A percentile compares a stretch with the other conserved stretches of the same genome.
phyloP scores from a whole-genome alignment of 2,797 vertebrate genomes.

The Alca torda region DNA sequence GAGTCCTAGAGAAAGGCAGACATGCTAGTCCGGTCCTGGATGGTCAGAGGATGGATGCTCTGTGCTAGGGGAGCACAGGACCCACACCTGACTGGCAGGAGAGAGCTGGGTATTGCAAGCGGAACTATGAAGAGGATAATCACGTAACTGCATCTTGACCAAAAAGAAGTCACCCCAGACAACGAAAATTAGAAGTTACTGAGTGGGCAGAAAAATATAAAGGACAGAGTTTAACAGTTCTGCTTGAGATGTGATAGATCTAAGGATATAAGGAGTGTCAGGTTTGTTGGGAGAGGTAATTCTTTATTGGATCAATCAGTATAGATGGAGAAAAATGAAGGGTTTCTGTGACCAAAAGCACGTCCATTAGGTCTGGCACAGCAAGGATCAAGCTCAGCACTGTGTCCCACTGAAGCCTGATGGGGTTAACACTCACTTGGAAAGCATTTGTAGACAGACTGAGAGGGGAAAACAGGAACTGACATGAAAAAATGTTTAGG shows the following conservation, averaged over 20 bases:
- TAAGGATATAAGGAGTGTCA: not conserved
- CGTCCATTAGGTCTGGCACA: not conserved
- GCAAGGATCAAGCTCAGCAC: not conserved
- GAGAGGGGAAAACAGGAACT: conserved; percentile 9
- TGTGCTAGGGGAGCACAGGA: not conserved
- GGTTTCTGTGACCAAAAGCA: not conserved
- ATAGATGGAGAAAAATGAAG: not conserved
- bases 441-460: not conserved
- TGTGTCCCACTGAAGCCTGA: not conserved
- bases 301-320: not conserved
- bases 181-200: not conserved
- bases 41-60: not conserved
- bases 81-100: not conserved
- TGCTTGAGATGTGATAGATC: not conserved
- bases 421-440: conserved; percentile 2
- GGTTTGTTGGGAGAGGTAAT: not conserved
- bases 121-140: not conserved
- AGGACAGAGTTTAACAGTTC: not conserved
- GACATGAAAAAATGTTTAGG: conserved; percentile 46
- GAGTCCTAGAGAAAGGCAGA: not conserved
- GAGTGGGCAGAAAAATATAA: not conserved
- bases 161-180: not conserved
- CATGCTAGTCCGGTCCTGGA: not conserved
- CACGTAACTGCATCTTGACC: not conserved
- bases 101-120: not conserved